Evolutionary conservation across 2,888 invertebrate species (phyloP), one percentile per base, ranked within the genome.

Genomic region (Pammene aurita): DNA sequence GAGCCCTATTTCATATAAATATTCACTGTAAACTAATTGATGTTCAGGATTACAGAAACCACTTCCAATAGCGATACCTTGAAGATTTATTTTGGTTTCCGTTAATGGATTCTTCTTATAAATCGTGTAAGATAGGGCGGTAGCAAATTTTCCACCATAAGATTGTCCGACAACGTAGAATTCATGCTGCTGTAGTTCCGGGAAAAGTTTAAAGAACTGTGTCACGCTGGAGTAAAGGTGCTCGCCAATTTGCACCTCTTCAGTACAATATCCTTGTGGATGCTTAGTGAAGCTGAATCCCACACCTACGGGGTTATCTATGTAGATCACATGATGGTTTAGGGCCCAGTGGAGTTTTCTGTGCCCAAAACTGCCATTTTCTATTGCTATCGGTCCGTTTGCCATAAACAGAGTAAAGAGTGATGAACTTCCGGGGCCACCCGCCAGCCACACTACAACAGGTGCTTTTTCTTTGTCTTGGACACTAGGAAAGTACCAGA

Each of bases 241-340:
- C 58, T 94, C 93, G 0, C 96, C 98, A 0, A 98, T 96, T 81
- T 96, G 95, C 0, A 94, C 94, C 85, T 98, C 96, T 83, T 96
- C 95, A 5, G 90, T 94, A 9, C 96, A 96, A 86, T 96, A 98
- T 0, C 98, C 98, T 66, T 86, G 93, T 18, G 95, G 94, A 66
- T 94, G 86, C 4, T 95, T 94, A 0, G 98, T 97, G 80, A 97
- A 98, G 87, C 98, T 98, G 82, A 96, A 98, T 0, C 98, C 98
- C 2, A 97, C 96, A 1, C 97, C 97, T 0, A 97, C 98, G 0
- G 98, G 98, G 85, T 97, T 98, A 84, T 98, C 98, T 69, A 98
- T 96, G 83, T 97, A 98, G 65, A 98, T 93, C 55, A 98, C 87
- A 75, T 96, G 95, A 83, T 97, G 96, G 9, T 94, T 94, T 50